These are phyloP conservation scores for Caenorhabditis angaria DNA, from an alignment of 2,888 invertebrate species.

Conservation along the genomic window DNA sequence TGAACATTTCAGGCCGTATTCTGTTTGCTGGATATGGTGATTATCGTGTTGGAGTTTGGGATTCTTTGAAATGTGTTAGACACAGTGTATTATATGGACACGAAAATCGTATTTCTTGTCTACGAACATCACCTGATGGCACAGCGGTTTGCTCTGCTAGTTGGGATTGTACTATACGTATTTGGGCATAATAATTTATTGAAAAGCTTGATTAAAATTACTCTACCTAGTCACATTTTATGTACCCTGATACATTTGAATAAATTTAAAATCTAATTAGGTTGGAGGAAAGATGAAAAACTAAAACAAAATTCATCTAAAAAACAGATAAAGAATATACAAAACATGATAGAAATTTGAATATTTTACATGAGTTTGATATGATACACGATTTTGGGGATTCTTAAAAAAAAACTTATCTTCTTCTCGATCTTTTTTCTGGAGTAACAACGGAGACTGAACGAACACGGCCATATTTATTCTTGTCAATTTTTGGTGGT, in stretches of 20 bases:
- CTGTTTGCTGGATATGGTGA: slow-evolving; percentile 98
- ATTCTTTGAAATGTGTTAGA: slow-evolving; percentile 83
- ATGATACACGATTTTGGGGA: not conserved
- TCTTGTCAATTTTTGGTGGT: not conserved
- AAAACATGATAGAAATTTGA: not conserved
- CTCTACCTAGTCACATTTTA: too few relatives aligned
- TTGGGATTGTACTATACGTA: slow-evolving; percentile 85
- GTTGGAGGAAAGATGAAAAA: too few relatives aligned
- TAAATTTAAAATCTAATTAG: too few relatives aligned
- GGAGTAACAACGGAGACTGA: not conserved
- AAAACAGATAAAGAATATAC: not conserved
- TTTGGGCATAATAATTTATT: slow-evolving; percentile 47
- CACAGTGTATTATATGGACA: slow-evolving; percentile 71
- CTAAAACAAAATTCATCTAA: not conserved
- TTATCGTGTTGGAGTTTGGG: slow-evolving; percentile 98
- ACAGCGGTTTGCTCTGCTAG: slow-evolving; percentile 95
- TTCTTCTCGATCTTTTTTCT: slow-evolving; percentile 7
- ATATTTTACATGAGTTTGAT: not conserved
- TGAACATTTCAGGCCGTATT: slow-evolving; percentile 80
- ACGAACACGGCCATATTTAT: not conserved
- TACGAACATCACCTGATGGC: slow-evolving; percentile 88
- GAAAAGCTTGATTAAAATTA: too few relatives aligned
- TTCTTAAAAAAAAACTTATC: not conserved
- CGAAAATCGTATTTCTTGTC: slow-evolving; percentile 72
- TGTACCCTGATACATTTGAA: too few relatives aligned